Evolutionary conservation across 2,797 vertebrate species (phyloP).

Genomic region (Odontamblyopus rebecca): DNA sequence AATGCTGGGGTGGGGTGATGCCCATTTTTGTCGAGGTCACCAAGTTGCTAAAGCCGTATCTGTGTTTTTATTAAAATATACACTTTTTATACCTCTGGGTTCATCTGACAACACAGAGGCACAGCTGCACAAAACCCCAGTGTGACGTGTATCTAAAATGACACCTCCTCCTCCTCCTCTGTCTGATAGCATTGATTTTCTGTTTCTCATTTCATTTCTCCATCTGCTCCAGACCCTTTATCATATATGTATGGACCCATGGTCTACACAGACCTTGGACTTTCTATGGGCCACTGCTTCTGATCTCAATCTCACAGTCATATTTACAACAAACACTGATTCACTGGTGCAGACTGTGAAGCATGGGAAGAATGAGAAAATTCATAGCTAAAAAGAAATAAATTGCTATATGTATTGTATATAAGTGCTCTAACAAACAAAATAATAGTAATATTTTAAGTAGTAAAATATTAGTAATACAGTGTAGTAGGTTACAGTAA

Average conservation of each 20-base stretch:
- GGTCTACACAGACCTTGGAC: conserved; percentile 36
- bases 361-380: neutral
- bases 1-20: too few relatives aligned
- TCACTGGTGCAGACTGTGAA: neutral
- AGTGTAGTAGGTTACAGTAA: too few relatives aligned
- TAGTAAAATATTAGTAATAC: too few relatives aligned
- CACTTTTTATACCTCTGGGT: neutral
- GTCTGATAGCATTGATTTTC: conserved; percentile 54
- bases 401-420: too few relatives aligned
- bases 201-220: conserved; percentile 52
- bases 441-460: too few relatives aligned
- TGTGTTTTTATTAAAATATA: neutral
- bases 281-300: conserved; percentile 4
- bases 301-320: neutral
- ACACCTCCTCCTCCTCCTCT: conserved; percentile 30
- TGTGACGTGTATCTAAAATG: conserved; percentile 50
- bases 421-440: too few relatives aligned
- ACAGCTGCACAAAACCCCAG: conserved; percentile 14
- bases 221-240: conserved; percentile 39
- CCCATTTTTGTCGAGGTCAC: too few relatives aligned
- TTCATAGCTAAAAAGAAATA: too few relatives aligned
- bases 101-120: conserved; percentile 8
- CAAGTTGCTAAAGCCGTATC: too few relatives aligned
- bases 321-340: neutral
- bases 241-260: conserved; percentile 27